Conservation (phyloP, 2,113 vertebrate species). For the Carassius auratus region DNA sequence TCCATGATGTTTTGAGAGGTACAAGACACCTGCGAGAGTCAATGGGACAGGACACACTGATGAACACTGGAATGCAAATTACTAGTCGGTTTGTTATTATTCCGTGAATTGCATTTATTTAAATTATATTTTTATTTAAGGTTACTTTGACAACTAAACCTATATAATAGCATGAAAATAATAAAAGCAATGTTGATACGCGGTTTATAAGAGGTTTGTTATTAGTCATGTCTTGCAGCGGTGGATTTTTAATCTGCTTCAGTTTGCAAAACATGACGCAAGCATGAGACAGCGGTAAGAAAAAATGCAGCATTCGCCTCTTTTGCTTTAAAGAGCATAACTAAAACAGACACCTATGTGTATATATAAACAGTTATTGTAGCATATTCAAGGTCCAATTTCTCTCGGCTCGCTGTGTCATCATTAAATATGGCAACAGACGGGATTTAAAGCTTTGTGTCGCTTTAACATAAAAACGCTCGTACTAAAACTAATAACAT, state of each 20-base stretch:
- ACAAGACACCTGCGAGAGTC: neutral
- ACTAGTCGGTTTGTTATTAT: neutral
- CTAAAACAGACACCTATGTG: neutral
- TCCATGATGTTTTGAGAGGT: conserved; percentile 79
- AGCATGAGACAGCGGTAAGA: neutral
- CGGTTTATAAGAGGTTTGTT: neutral
- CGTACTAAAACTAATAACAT: neutral
- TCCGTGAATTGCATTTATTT: neutral
- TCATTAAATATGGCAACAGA: neutral
- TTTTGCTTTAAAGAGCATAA: neutral
- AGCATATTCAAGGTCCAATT: neutral
- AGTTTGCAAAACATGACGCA: neutral
- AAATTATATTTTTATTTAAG: no score
- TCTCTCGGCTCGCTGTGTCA: neutral
- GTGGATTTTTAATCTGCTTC: neutral
- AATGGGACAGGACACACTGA: neutral
- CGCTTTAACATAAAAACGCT: neutral
- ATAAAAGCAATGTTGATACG: no score
- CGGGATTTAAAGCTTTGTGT: neutral
- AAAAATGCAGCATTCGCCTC: neutral
- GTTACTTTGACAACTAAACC: no score
- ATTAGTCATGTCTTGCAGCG: neutral
- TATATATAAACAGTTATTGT: neutral
- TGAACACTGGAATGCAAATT: neutral
- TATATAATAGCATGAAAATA: no score